Percentiles rank a stretch among this genome's conserved stretches.
Conservation (phyloP, 2,888 invertebrate genomes). For the Pollenia amentaria region DNA sequence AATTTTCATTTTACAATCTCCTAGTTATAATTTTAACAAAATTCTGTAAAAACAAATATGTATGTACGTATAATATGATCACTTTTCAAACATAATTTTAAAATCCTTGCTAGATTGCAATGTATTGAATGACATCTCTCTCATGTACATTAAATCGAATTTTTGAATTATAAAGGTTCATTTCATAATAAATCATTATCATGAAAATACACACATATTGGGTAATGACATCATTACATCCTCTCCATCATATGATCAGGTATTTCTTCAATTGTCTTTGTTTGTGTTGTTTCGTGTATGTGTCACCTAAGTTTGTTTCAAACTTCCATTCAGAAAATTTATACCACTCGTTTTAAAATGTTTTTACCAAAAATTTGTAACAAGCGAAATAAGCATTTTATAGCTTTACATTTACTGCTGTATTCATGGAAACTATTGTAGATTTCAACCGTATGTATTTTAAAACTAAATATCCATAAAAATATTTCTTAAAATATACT, state of each 20-base stretch:
- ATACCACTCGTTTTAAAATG: slow-evolving; percentile 20
- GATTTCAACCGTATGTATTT: no score
- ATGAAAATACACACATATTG: slow-evolving; percentile 79
- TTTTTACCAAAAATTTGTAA: not conserved
- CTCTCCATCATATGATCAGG: slow-evolving; percentile 69
- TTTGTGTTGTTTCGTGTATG: slow-evolving; percentile 43
- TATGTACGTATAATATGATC: slow-evolving; percentile 65
- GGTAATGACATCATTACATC: slow-evolving; percentile 75
- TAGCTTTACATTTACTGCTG: no score
- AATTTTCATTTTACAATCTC: slow-evolving; percentile 29
- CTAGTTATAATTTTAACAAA: not conserved
- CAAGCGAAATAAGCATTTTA: no score
- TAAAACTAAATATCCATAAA: no score
- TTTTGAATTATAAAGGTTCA: slow-evolving; percentile 78
- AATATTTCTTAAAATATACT: no score
- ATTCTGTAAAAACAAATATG: slow-evolving; percentile 32
- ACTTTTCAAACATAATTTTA: slow-evolving; percentile 75
- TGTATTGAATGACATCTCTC: slow-evolving; percentile 48
- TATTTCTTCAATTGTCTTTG: slow-evolving; percentile 65
- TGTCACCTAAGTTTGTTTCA: slow-evolving; percentile 41
- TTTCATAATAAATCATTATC: slow-evolving; percentile 79
- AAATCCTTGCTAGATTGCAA: slow-evolving; percentile 11
- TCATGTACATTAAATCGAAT: slow-evolving; percentile 61
- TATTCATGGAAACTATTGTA: no score
- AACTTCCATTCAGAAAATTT: not conserved